phyloP scores from a whole-genome alignment of 1,140 invertebrate genomes.

The Callitettix versicolor region DNA sequence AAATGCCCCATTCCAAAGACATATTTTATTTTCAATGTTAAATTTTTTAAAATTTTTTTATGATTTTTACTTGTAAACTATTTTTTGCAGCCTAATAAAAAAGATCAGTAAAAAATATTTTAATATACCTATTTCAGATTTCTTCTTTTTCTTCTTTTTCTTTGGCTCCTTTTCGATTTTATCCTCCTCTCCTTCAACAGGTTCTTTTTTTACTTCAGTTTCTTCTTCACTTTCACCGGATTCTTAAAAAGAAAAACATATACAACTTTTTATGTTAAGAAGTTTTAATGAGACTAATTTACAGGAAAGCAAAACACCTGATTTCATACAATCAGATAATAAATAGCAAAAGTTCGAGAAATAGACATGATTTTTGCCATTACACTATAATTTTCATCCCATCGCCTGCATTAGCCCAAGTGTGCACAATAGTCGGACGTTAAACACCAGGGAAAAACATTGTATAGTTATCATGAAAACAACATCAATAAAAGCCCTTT shows the following conservation, averaged over 20 bases:
- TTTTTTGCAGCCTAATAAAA: no score
- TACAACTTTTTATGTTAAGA: conserved; percentile 11
- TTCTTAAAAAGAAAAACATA: conserved; percentile 15
- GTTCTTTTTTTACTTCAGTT: conserved; percentile 49
- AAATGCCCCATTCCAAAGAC: no score
- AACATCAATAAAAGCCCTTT: no score
- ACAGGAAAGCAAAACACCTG: neutral
- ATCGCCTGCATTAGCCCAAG: no score
- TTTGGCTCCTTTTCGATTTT: conserved; percentile 34
- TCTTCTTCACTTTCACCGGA: conserved; percentile 26
- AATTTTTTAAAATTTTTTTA: no score
- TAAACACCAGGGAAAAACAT: no score
- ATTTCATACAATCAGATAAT: conserved; percentile 6
- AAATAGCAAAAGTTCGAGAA: conserved; percentile 2
- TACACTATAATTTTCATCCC: no score
- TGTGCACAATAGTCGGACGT: no score
- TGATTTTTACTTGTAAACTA: no score
- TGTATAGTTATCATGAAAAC: no score
- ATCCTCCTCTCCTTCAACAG: conserved; percentile 40
- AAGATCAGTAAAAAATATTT: no score
- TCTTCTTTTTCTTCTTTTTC: conserved; percentile 45
- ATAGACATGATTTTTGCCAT: neutral
- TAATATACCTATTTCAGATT: conserved; percentile 46
- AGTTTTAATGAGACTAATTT: neutral
- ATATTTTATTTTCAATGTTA: no score